A percentile compares a stretch with the other conserved stretches of the same genome.
Evolutionary conservation across 2,113 vertebrate genomes (phyloP).

Genomic region (Charina bottae): DNA sequence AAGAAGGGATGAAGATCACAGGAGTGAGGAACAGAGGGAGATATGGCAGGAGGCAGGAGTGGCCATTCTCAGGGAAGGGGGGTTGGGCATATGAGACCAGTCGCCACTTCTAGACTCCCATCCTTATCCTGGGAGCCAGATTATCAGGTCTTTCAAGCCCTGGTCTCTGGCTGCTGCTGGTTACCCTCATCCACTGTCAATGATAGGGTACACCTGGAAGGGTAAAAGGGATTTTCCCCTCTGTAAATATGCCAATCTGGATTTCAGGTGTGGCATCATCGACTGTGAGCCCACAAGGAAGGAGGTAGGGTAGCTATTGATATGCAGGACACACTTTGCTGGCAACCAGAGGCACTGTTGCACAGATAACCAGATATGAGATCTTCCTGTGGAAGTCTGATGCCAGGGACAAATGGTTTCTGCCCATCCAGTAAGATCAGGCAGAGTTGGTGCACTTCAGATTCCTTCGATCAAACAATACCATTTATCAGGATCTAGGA

Average conservation of each 20-base stretch:
- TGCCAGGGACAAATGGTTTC: neutral
- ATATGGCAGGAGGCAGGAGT: neutral
- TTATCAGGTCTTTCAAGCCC: neutral
- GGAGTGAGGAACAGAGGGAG: neutral
- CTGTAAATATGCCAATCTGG: neutral
- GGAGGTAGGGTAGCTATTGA: neutral
- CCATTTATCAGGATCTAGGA: neutral
- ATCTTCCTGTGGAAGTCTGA: neutral
- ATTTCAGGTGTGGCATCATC: neutral
- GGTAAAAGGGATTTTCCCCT: neutral
- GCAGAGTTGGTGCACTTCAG: neutral
- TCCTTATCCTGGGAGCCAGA: neutral
- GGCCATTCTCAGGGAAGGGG: neutral
- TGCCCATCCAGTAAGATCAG: neutral
- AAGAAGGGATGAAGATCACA: neutral
- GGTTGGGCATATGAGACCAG: neutral
- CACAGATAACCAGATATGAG: neutral
- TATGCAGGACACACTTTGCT: neutral
- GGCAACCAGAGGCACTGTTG: neutral
- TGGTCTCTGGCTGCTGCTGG: neutral
- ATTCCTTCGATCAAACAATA: neutral
- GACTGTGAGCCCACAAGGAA: neutral
- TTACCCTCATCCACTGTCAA: neutral
- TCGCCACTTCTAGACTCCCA: neutral
- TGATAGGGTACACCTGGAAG: neutral